Conservation (phyloP, 2,797 vertebrate species). For the Lutjanus argentimaculatus region DNA sequence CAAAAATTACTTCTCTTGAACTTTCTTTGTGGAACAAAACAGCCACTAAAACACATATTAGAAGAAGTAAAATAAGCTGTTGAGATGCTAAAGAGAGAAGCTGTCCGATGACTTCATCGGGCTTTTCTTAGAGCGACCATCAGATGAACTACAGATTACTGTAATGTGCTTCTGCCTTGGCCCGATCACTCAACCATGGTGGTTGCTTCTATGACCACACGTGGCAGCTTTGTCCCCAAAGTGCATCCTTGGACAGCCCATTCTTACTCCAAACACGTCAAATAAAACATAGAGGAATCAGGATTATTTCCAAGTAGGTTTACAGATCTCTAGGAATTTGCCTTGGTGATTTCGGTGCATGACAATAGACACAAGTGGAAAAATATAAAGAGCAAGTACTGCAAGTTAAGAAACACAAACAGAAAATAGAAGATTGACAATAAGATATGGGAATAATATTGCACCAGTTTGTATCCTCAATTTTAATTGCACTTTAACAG, state of each 20-base stretch:
- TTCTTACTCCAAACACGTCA: too few species aligned
- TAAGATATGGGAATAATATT: not conserved
- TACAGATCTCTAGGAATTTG: too few species aligned
- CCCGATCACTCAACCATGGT: not conserved
- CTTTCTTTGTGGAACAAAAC: not conserved
- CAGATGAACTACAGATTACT: constrained; percentile 4
- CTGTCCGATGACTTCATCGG: not conserved
- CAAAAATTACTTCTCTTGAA: not conserved
- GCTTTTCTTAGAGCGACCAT: not conserved
- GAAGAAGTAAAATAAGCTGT: not conserved
- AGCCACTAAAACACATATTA: constrained; percentile 5
- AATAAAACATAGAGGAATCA: too few species aligned
- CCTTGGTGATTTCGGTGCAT: too few species aligned
- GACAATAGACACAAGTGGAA: too few species aligned
- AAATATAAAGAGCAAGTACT: too few species aligned
- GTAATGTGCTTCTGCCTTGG: not conserved
- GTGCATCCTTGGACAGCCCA: not conserved
- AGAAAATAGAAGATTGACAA: too few species aligned
- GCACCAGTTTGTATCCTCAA: not conserved
- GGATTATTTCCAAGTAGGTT: too few species aligned
- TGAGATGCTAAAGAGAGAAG: constrained; percentile 2
- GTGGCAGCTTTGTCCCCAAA: not conserved
- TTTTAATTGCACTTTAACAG: not conserved
- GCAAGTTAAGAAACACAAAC: too few species aligned
- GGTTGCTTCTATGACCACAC: not conserved